phyloP scores from a whole-genome alignment of 2,888 invertebrate genomes.

The Axea sp. region DNA sequence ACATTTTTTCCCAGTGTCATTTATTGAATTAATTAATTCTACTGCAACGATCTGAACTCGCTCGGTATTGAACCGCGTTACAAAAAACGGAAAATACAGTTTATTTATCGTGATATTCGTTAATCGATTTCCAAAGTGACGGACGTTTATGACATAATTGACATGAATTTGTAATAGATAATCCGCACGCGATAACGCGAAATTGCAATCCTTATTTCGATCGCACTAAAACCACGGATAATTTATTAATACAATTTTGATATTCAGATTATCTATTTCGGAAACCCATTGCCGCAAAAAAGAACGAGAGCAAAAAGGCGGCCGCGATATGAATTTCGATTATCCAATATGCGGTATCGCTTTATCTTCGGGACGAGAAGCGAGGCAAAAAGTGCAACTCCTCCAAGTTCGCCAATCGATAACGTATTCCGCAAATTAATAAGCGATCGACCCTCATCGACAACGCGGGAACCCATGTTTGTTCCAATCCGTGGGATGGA shows the following conservation, averaged over 20 bases:
- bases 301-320: not conserved
- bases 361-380: constrained; percentile 12
- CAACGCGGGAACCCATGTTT: constrained; percentile 22
- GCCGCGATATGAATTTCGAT: constrained; percentile 18
- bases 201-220: not conserved
- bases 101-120: constrained; percentile 7
- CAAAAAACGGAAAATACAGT: not conserved
- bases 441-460: constrained; percentile 24
- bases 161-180: constrained; percentile 11
- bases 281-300: no score
- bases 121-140: constrained; percentile 3
- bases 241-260: no score
- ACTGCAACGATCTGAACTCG: not conserved
- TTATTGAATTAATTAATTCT: no score
- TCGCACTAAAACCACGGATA: no score
- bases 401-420: constrained; percentile 26
- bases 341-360: constrained; percentile 20
- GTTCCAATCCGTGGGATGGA: constrained; percentile 9
- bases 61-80: not conserved
- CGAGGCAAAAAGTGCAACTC: constrained; percentile 3
- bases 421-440: constrained; percentile 47
- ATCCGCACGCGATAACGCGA: not conserved
- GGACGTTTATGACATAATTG: constrained; percentile 6
- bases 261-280: constrained; percentile 7
- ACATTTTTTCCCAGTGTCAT: no score